Percentiles rank a stretch among this genome's conserved stretches.
Conservation (phyloP, 1,140 invertebrate genomes). For the Megalopta genalis region DNA sequence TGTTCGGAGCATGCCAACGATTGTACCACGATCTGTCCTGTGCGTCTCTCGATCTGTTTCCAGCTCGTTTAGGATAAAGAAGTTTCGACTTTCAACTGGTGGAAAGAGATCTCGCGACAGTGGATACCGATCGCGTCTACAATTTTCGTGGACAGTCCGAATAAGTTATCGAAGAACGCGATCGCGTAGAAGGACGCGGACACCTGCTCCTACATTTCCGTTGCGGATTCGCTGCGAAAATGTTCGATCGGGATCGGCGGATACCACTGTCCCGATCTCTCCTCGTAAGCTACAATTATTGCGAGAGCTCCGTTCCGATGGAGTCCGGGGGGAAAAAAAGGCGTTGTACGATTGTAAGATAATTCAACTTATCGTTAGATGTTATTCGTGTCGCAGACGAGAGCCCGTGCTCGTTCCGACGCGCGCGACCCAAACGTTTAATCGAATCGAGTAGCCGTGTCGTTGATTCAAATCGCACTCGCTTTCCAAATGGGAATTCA, state of each 20-base stretch:
- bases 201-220: too few relatives aligned
- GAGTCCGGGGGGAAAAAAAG: neutral
- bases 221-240: too few relatives aligned
- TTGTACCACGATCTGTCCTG: neutral
- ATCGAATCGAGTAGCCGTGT: slow-evolving; percentile 11
- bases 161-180: too few relatives aligned
- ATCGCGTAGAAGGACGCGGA: too few relatives aligned
- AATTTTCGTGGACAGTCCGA: too few relatives aligned
- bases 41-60: neutral
- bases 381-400: neutral
- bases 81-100: neutral
- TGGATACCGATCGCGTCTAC: too few relatives aligned
- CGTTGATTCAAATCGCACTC: slow-evolving; percentile 5
- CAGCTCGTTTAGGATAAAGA: slow-evolving; percentile 6
- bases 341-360: slow-evolving; percentile 42
- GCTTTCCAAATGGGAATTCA: slow-evolving; percentile 2
- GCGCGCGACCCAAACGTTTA: neutral
- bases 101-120: too few relatives aligned
- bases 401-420: neutral
- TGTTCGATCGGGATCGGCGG: too few relatives aligned
- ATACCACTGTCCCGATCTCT: too few relatives aligned
- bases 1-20: neutral
- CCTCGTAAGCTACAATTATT: neutral
- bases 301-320: neutral
- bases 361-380: slow-evolving; percentile 30